Evolutionary conservation across 2,113 vertebrate genomes (phyloP).

Genomic region (Grus americana): DNA sequence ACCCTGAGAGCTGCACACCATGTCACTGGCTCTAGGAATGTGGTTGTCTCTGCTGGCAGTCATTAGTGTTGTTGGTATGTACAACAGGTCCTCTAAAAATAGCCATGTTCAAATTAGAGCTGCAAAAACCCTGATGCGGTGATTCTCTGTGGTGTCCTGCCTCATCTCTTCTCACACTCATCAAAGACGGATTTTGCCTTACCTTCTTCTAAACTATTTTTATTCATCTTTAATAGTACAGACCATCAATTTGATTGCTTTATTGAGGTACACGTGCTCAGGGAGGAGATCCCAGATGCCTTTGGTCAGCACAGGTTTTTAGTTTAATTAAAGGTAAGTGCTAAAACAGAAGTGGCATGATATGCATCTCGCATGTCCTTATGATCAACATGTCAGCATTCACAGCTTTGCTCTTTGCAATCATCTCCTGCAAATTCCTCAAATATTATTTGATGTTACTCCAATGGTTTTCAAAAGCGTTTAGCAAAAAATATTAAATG

Average conservation of each 20-base stretch:
- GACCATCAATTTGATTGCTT: neutral
- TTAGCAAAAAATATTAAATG: neutral
- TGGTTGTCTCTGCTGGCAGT: neutral
- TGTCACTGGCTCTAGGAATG: neutral
- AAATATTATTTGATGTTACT: neutral
- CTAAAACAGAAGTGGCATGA: neutral
- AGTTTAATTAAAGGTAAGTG: neutral
- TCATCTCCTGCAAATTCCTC: neutral
- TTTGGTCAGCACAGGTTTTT: neutral
- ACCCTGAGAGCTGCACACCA: neutral
- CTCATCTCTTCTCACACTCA: neutral
- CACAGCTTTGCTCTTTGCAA: neutral
- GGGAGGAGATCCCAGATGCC: neutral
- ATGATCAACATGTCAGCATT: neutral
- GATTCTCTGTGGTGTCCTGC: neutral
- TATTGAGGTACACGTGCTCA: neutral
- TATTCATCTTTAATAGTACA: neutral
- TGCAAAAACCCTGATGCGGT: neutral
- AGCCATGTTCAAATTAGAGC: neutral
- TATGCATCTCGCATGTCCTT: neutral
- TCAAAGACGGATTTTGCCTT: neutral
- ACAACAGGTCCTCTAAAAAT: slow-evolving; percentile 37
- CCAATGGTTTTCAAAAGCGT: neutral
- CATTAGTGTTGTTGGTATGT: neutral
- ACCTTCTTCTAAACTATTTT: neutral